Evolutionary conservation across 2,888 invertebrate genomes (phyloP).

Genomic region (Chironomus riparius): DNA sequence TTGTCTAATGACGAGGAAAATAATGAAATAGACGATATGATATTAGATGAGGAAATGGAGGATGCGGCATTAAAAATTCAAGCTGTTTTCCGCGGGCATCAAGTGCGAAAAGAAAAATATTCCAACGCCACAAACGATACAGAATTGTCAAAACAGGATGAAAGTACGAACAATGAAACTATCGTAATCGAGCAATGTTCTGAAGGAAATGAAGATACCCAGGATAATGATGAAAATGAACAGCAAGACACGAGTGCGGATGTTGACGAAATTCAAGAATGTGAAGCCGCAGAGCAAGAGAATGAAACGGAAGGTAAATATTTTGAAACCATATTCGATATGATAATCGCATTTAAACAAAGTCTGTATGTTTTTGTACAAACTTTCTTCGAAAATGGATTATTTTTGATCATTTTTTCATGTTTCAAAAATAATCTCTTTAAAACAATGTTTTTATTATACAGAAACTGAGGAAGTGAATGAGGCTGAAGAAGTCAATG

Average conservation of each 20-base stretch:
- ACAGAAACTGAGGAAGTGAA: too few relatives aligned
- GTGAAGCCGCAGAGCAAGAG: conserved; percentile 7
- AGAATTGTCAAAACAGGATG: not conserved
- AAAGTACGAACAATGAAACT: not conserved
- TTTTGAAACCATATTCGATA: not conserved
- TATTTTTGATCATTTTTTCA: too few relatives aligned
- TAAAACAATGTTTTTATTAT: too few relatives aligned
- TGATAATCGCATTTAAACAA: not conserved
- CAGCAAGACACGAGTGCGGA: conserved; percentile 16
- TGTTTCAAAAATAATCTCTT: too few relatives aligned
- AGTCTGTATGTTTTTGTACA: not conserved
- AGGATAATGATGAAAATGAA: conserved; percentile 5
- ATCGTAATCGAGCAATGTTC: conserved; percentile 17
- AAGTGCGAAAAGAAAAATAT: not conserved
- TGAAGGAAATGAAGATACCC: not conserved
- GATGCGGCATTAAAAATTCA: conserved; percentile 28
- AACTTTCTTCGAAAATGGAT: too few relatives aligned
- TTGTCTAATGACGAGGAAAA: not conserved
- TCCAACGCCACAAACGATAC: not conserved
- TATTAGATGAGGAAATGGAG: conserved; percentile 6
- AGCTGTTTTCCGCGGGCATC: conserved; percentile 28
- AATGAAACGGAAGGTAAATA: not conserved
- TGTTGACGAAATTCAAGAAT: conserved; percentile 19
- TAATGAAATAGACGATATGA: not conserved
- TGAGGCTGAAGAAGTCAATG: too few relatives aligned